Conservation (phyloP, 2,888 invertebrate genomes). For the Odontomyia ornata region DNA sequence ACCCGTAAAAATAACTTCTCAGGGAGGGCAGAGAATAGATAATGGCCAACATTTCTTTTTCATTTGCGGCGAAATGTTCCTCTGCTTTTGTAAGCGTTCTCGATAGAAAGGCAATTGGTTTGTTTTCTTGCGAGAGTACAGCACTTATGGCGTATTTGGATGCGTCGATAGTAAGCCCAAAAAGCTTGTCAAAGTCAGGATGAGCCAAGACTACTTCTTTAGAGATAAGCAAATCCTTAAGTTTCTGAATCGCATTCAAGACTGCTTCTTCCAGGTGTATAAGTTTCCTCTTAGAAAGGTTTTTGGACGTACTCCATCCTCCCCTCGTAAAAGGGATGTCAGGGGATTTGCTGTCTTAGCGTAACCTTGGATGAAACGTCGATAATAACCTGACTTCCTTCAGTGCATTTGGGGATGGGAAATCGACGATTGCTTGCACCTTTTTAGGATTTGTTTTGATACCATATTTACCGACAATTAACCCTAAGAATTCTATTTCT, state of each 20-base stretch:
- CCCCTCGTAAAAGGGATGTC: conserved; percentile 35
- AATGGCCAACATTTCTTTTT: conserved; percentile 39
- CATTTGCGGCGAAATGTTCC: conserved; percentile 28
- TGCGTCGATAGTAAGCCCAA: conserved; percentile 31
- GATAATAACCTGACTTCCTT: not conserved
- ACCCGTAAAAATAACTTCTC: conserved; percentile 1
- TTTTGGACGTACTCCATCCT: conserved; percentile 47
- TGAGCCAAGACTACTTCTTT: conserved; percentile 45
- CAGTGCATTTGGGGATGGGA: conserved; percentile 7
- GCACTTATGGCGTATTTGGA: conserved; percentile 17
- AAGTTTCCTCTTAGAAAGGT: conserved; percentile 37
- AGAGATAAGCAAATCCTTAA: conserved; percentile 45
- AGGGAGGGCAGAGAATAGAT: not conserved
- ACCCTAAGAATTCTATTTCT: not conserved
- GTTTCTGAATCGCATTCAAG: conserved; percentile 39
- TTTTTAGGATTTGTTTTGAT: not conserved
- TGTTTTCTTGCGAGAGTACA: conserved; percentile 4
- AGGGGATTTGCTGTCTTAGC: not conserved
- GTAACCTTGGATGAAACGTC: not conserved
- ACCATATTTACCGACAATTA: not conserved
- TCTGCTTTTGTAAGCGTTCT: conserved; percentile 19
- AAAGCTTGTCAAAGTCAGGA: conserved; percentile 44
- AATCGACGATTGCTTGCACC: conserved; percentile 9
- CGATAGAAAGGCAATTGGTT: conserved; percentile 2
- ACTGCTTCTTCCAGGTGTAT: conserved; percentile 37